Percentiles rank a stretch among this genome's conserved stretches.
phyloP scores from a whole-genome alignment of 1,140 invertebrate genomes.

The Drosophila pachea region DNA sequence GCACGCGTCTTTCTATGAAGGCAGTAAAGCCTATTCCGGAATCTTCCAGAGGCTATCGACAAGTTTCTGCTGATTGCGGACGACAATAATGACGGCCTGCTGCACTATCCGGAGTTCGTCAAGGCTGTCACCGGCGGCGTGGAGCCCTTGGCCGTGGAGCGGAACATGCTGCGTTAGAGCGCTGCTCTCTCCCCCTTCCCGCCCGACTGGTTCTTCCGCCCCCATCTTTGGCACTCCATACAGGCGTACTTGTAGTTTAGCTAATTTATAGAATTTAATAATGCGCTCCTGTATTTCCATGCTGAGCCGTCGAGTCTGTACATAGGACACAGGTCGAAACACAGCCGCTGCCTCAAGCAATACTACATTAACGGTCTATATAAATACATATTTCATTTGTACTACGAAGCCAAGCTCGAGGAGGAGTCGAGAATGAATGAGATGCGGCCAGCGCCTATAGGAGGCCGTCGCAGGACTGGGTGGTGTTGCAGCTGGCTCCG shows the following conservation, averaged over 20 bases:
- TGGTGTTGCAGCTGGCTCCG: conserved; percentile 67
- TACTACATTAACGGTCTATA: conserved; percentile 24
- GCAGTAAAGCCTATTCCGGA: background rate
- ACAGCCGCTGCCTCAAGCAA: conserved; percentile 15
- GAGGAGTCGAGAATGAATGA: background rate
- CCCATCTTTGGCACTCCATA: too few species aligned
- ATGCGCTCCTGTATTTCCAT: conserved; percentile 27
- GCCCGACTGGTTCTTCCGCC: background rate
- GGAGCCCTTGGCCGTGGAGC: conserved; percentile 54
- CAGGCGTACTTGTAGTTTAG: conserved; percentile 66
- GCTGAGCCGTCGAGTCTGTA: conserved; percentile 58
- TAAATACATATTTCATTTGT: conserved; percentile 50
- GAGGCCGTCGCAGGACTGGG: conserved; percentile 57
- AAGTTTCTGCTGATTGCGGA: conserved; percentile 88
- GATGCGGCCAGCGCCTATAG: too few species aligned
- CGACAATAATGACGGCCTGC: conserved; percentile 86
- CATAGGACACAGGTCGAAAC: conserved; percentile 31
- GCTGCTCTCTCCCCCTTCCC: too few species aligned
- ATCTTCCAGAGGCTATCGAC: conserved; percentile 85
- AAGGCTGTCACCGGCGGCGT: conserved; percentile 70
- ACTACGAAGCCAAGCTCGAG: conserved; percentile 49
- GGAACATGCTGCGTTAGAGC: conserved; percentile 53
- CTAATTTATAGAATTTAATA: conserved; percentile 46
- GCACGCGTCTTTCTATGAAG: background rate
- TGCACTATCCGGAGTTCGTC: conserved; percentile 88